Conservation (phyloP, 1,140 invertebrate genomes). For the Drosophila pallidifrons region DNA sequence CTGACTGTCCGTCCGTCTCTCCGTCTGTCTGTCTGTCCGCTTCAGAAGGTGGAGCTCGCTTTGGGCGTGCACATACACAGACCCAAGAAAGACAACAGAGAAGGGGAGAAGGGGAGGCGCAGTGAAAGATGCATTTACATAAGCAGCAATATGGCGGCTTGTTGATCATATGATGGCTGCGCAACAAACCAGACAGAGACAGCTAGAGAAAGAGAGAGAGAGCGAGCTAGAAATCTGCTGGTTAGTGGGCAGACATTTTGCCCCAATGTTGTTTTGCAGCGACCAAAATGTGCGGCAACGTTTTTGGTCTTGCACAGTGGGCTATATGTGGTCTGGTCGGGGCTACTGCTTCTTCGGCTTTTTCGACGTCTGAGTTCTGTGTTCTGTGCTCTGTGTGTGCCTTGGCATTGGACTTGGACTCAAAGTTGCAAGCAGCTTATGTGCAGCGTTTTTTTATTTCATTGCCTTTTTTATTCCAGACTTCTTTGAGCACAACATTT, state of each 20-base stretch:
- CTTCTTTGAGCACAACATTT: too few relatives aligned
- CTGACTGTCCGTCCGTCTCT: not conserved
- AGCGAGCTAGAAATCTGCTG: not conserved
- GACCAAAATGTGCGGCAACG: conserved; percentile 84
- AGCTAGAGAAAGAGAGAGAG: not conserved
- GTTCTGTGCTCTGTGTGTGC: too few relatives aligned
- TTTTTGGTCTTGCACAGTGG: conserved; percentile 82
- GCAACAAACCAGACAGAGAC: conserved; percentile 3
- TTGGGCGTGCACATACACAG: conserved; percentile 32
- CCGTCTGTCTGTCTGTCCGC: not conserved
- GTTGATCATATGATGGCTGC: conserved; percentile 39
- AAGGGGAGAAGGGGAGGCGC: not conserved
- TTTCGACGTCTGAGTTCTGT: not conserved
- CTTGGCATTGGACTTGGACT: too few relatives aligned
- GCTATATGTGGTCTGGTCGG: conserved; percentile 75
- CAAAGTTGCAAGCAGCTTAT: too few relatives aligned
- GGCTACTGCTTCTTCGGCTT: conserved; percentile 26
- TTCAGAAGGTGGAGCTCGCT: conserved; percentile 28
- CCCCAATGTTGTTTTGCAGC: conserved; percentile 75
- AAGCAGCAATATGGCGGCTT: conserved; percentile 58
- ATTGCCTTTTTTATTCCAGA: too few relatives aligned
- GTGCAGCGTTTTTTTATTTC: too few relatives aligned
- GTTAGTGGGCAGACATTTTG: conserved; percentile 28
- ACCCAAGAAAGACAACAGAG: not conserved
- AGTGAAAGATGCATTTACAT: conserved; percentile 47